These are phyloP conservation scores for Alfaro cultratus DNA, from an alignment of 2,797 vertebrate genomes.

Conservation along the genomic window DNA sequence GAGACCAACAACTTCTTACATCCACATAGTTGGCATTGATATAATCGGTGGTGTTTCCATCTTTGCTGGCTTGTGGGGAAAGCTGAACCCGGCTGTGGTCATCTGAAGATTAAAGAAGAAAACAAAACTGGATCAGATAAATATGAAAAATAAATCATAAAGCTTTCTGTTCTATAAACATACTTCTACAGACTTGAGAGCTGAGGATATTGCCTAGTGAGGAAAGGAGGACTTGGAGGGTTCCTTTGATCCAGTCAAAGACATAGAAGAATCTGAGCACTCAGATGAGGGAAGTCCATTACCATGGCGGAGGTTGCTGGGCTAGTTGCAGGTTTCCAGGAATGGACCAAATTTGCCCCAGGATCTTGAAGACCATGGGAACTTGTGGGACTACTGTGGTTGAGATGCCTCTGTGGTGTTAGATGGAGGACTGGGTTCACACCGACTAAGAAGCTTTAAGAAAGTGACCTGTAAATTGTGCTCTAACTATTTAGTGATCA, in stretches of 20 bases:
- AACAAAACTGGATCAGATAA: not conserved
- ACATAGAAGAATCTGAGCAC: not conserved
- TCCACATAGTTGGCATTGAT: conserved; percentile 98
- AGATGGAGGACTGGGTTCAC: not conserved
- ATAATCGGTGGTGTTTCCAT: conserved; percentile 89
- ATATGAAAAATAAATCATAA: not conserved
- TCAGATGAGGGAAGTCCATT: not conserved
- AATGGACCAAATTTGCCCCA: not conserved
- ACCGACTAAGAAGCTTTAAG: not conserved
- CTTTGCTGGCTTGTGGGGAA: conserved; percentile 83
- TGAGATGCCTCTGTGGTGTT: not conserved
- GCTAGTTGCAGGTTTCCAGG: not conserved
- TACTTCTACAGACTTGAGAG: not conserved
- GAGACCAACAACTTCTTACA: conserved; percentile 77
- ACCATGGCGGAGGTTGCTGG: not conserved
- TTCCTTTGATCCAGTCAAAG: not conserved
- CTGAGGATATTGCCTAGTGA: not conserved
- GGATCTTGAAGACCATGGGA: too few species aligned
- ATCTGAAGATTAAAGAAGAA: conserved; percentile 77
- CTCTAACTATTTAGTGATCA: not conserved
- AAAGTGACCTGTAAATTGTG: not conserved
- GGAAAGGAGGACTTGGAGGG: not conserved
- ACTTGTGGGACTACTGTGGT: not conserved
- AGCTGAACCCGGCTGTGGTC: conserved; percentile 95
- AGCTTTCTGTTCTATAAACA: not conserved